Percentiles rank a stretch among this genome's conserved stretches.
These are phyloP conservation scores for Sinonovacula constricta DNA, from an alignment of 1,140 invertebrate species.

Conservation along the genomic window DNA sequence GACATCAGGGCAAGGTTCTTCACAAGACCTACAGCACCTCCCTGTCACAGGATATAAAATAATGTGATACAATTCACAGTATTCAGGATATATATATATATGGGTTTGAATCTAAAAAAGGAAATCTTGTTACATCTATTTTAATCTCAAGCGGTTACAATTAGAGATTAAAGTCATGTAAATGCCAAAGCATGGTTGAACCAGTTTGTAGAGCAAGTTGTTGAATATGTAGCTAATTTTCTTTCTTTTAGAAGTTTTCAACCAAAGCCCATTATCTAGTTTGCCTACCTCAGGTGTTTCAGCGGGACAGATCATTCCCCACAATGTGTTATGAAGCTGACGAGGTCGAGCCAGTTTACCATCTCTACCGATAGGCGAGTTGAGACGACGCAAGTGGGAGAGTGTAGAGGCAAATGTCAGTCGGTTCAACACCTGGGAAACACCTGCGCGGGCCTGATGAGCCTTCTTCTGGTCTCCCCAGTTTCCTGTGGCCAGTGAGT, in stretches of 20 bases:
- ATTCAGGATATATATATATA: no score
- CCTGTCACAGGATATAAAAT: slow-evolving; percentile 76
- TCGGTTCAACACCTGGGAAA: slow-evolving; percentile 87
- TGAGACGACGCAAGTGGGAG: slow-evolving; percentile 97
- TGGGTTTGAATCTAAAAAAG: no score
- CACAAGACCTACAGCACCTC: slow-evolving; percentile 88
- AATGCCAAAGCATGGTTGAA: no score
- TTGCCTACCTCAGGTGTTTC: slow-evolving; percentile 97
- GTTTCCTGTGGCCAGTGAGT: slow-evolving; percentile 98
- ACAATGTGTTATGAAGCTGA: slow-evolving; percentile 98
- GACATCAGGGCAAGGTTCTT: slow-evolving; percentile 99
- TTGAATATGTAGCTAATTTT: no score
- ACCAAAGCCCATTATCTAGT: no score
- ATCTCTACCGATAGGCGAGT: slow-evolving; percentile 98
- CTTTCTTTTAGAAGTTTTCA: no score
- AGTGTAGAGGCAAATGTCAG: slow-evolving; percentile 98
- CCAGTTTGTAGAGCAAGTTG: no score
- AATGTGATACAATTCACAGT: no score
- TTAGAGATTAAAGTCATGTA: no score
- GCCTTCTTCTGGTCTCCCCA: slow-evolving; percentile 99
- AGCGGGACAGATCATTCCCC: slow-evolving; percentile 99
- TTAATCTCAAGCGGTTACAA: no score
- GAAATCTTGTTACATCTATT: no score
- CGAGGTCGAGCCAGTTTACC: slow-evolving; percentile 98
- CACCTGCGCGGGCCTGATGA: slow-evolving; percentile 96